These are phyloP conservation scores for Acrobasis consociella DNA, from an alignment of 2,888 invertebrate species.

Conservation along the genomic window DNA sequence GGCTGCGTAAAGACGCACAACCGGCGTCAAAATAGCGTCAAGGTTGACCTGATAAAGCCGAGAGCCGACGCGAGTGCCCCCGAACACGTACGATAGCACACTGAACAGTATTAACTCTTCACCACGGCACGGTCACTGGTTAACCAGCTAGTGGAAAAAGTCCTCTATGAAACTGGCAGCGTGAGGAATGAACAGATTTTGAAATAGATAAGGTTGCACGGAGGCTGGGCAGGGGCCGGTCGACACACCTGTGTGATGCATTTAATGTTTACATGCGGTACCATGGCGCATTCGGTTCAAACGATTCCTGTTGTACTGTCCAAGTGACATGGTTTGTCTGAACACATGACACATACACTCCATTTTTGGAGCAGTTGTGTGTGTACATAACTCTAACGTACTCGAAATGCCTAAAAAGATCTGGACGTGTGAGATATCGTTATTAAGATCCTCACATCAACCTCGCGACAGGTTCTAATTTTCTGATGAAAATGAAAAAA, in stretches of 20 bases:
- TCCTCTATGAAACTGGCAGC: neutral
- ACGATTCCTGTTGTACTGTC: no score
- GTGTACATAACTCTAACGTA: no score
- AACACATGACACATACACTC: no score
- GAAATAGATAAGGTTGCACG: conserved; percentile 10
- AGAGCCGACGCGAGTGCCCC: conserved; percentile 30
- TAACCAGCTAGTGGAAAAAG: neutral
- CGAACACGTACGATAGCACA: conserved; percentile 30
- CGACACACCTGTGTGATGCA: conserved; percentile 35
- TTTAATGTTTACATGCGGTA: neutral
- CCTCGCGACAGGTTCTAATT: no score
- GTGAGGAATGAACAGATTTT: neutral
- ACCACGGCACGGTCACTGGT: neutral
- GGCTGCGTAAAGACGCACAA: conserved; percentile 38
- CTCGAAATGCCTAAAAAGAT: no score
- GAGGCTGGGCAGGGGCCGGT: conserved; percentile 36
- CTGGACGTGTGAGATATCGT: no score
- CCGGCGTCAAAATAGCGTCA: conserved; percentile 61
- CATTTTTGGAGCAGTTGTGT: no score
- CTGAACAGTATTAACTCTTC: conserved; percentile 23
- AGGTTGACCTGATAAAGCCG: conserved; percentile 50
- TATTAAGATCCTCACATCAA: no score
- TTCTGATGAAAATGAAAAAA: no score
- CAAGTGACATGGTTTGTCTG: no score
- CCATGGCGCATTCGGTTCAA: no score